phyloP scores from a whole-genome alignment of 2,113 vertebrate genomes.

The Hemicordylus capensis region DNA sequence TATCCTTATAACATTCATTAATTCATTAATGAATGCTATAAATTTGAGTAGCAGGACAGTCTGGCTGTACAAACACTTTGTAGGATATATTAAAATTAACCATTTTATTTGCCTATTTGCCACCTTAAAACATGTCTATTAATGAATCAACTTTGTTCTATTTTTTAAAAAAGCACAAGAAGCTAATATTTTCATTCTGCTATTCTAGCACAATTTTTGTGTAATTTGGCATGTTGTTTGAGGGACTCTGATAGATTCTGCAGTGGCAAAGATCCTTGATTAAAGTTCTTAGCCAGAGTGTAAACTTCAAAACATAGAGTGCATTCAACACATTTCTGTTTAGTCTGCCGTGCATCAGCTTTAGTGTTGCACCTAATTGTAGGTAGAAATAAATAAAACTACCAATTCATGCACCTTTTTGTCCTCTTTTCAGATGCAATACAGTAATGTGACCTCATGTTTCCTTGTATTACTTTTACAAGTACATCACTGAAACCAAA shows the following conservation, averaged over 20 bases:
- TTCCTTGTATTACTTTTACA: not conserved
- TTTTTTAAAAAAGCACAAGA: no score
- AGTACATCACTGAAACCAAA: not conserved
- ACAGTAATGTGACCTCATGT: not conserved
- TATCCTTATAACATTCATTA: no score
- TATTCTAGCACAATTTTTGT: not conserved
- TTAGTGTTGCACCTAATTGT: not conserved
- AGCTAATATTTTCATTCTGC: no score
- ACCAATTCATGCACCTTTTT: not conserved
- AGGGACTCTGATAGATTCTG: not conserved
- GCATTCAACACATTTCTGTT: not conserved
- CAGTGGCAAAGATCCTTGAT: not conserved
- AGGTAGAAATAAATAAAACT: not conserved
- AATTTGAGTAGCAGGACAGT: not conserved
- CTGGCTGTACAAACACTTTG: not conserved
- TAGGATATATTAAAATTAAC: not conserved
- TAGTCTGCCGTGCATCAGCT: not conserved
- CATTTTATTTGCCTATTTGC: not conserved
- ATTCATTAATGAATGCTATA: no score
- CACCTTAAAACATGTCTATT: not conserved
- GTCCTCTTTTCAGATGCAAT: not conserved
- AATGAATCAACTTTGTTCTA: not conserved
- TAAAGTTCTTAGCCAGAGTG: not conserved
- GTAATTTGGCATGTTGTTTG: not conserved
- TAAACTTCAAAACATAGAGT: not conserved